Evolutionary conservation across 2,797 vertebrate genomes (phyloP).

Genomic region (Phrynocephalus vlangalii): DNA sequence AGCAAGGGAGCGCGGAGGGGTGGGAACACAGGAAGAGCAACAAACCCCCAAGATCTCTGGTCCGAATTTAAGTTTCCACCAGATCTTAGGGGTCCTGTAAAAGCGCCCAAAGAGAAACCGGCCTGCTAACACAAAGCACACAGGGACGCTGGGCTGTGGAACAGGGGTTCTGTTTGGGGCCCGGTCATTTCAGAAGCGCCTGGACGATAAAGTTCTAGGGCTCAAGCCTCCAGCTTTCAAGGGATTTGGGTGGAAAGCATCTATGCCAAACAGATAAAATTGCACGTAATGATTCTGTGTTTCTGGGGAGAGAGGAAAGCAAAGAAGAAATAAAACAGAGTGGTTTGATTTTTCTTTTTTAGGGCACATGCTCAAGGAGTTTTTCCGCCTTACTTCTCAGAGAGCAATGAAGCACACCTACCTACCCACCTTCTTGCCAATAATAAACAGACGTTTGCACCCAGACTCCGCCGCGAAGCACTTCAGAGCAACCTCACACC

Average conservation of each 20-base stretch:
- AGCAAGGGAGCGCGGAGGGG: too few species aligned
- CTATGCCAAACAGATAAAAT: constrained; percentile 71
- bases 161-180: not conserved
- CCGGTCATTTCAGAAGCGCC: too few species aligned
- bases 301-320: not conserved
- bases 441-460: constrained; percentile 76
- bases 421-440: constrained; percentile 62
- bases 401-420: constrained; percentile 68
- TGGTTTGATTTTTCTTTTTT: constrained; percentile 77
- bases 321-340: not conserved
- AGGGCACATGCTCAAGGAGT: constrained; percentile 59
- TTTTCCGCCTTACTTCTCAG: constrained; percentile 63
- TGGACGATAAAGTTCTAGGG: not conserved
- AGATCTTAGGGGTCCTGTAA: not conserved
- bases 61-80: too few species aligned
- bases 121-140: too few species aligned
- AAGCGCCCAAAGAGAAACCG: constrained; percentile 24
- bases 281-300: constrained; percentile 58
- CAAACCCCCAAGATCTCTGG: too few species aligned
- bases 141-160: not conserved
- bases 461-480: constrained; percentile 72
- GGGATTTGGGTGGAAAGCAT: constrained; percentile 63
- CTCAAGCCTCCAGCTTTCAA: not conserved
- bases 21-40: too few species aligned
- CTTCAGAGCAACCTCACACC: constrained; percentile 79